A percentile compares a stretch with the other conserved stretches of the same genome.
Evolutionary conservation across 1,140 invertebrate species (phyloP).

Genomic region (Drosophila pallidifrons): DNA sequence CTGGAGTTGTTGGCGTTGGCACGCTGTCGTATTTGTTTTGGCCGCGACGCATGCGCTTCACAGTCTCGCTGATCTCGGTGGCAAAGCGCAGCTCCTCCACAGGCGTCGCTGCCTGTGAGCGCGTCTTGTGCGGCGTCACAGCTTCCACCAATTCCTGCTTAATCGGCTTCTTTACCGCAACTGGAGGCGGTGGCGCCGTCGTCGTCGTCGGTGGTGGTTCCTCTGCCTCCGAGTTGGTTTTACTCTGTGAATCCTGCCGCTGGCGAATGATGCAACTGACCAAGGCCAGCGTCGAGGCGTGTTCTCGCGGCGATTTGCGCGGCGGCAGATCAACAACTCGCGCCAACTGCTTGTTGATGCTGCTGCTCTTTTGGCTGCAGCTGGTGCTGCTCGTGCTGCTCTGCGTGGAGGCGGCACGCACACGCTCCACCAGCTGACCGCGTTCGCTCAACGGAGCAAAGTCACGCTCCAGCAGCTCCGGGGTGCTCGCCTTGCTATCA

Average conservation of each 20-base stretch:
- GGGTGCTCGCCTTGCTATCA: conserved; percentile 81
- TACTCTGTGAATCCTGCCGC: conserved; percentile 84
- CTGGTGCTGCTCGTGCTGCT: conserved; percentile 55
- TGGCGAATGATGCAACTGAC: conserved; percentile 89
- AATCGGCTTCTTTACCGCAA: conserved; percentile 37
- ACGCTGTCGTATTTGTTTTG: conserved; percentile 80
- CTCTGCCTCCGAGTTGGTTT: conserved; percentile 77
- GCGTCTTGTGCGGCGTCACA: conserved; percentile 57
- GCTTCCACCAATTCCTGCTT: conserved; percentile 50
- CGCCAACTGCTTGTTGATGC: conserved; percentile 77
- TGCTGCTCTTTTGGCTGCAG: conserved; percentile 66
- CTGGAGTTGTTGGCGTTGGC: conserved; percentile 26
- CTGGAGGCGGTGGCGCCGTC: background rate
- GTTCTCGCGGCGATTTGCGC: conserved; percentile 93
- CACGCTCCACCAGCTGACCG: conserved; percentile 58
- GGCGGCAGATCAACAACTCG: conserved; percentile 87
- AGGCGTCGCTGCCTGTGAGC: conserved; percentile 73
- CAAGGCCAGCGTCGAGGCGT: conserved; percentile 93
- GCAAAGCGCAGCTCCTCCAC: conserved; percentile 79
- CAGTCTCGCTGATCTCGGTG: conserved; percentile 80
- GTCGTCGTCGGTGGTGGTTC: conserved; percentile 41
- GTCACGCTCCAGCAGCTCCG: conserved; percentile 68
- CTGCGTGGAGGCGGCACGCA: conserved; percentile 66
- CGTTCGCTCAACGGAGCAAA: conserved; percentile 61
- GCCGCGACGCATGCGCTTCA: conserved; percentile 76